phyloP scores from a whole-genome alignment of 2,888 invertebrate genomes.

The Lacanobia oleracea region DNA sequence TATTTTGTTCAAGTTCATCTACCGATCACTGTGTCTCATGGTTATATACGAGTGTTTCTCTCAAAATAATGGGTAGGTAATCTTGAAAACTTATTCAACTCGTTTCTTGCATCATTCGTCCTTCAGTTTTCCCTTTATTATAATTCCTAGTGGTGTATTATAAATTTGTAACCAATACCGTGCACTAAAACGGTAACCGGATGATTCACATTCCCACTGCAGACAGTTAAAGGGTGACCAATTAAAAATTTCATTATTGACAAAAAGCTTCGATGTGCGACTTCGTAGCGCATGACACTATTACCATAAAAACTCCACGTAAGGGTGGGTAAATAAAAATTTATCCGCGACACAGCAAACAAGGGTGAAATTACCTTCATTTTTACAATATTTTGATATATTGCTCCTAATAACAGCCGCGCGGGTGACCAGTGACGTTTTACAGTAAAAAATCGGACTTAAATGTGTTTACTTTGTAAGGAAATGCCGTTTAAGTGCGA shows the following conservation, averaged over 20 bases:
- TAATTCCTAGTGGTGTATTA: rapidly evolving
- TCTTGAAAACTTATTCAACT: too few relatives aligned
- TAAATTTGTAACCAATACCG: neutral
- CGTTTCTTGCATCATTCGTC: too few relatives aligned
- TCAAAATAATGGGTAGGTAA: too few relatives aligned
- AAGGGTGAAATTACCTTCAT: slow-evolving; percentile 82
- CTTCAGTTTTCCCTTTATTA: too few relatives aligned
- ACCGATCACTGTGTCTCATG: too few relatives aligned
- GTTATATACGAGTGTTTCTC: too few relatives aligned
- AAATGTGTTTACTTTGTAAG: slow-evolving; percentile 80
- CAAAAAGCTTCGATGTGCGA: slow-evolving; percentile 58
- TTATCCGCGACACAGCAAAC: slow-evolving; percentile 75
- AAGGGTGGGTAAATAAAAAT: slow-evolving; percentile 68
- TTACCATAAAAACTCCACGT: slow-evolving; percentile 61
- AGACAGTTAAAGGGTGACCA: slow-evolving; percentile 13
- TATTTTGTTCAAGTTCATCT: too few relatives aligned
- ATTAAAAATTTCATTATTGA: slow-evolving; percentile 60
- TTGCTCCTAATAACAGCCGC: slow-evolving; percentile 86
- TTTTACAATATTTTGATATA: slow-evolving; percentile 89
- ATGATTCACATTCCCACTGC: slow-evolving; percentile 48
- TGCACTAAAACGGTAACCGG: neutral
- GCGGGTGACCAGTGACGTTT: slow-evolving; percentile 74
- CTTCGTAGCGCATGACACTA: slow-evolving; percentile 54
- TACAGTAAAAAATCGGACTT: slow-evolving; percentile 85
- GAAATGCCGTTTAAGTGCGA: slow-evolving; percentile 78